phyloP scores from a whole-genome alignment of 2,888 invertebrate genomes.

The Pterobdella sp. region DNA sequence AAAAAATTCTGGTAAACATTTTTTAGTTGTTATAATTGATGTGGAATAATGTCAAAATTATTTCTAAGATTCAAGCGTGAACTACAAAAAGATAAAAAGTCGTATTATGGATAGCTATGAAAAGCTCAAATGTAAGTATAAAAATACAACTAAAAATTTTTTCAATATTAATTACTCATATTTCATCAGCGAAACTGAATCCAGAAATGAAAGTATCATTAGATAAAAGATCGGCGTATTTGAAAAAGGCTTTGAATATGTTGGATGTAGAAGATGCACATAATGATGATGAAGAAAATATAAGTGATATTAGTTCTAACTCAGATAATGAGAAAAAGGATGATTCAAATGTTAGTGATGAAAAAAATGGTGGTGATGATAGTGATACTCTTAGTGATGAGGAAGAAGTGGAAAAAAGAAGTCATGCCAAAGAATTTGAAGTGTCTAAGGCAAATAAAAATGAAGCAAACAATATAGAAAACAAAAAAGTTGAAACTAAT shows the following conservation, averaged over 20 bases:
- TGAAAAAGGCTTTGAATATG: conserved; percentile 2
- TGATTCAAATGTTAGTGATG: background rate
- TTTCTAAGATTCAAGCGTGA: conserved; percentile 1
- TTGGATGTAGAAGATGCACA: background rate
- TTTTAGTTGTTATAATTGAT: background rate
- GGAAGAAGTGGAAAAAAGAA: background rate
- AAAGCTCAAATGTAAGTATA: background rate
- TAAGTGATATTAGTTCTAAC: too few species aligned
- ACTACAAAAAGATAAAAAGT: conserved; percentile 11
- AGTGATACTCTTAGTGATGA: background rate
- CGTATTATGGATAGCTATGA: conserved; percentile 4
- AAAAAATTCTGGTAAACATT: background rate
- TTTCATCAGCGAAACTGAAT: background rate
- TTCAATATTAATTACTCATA: background rate
- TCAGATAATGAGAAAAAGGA: background rate
- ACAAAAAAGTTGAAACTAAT: background rate
- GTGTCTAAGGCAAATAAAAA: background rate
- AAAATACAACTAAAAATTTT: background rate
- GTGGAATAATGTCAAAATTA: background rate
- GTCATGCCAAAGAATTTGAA: background rate
- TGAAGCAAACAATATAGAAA: background rate
- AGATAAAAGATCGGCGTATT: background rate
- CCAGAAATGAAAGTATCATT: background rate
- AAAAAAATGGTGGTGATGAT: background rate
- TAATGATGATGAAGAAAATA: background rate